Base-by-base conservation (phyloP, 30 jellyfish, hydroid and myxozoan species). In the Aurelia sp. region DNA sequence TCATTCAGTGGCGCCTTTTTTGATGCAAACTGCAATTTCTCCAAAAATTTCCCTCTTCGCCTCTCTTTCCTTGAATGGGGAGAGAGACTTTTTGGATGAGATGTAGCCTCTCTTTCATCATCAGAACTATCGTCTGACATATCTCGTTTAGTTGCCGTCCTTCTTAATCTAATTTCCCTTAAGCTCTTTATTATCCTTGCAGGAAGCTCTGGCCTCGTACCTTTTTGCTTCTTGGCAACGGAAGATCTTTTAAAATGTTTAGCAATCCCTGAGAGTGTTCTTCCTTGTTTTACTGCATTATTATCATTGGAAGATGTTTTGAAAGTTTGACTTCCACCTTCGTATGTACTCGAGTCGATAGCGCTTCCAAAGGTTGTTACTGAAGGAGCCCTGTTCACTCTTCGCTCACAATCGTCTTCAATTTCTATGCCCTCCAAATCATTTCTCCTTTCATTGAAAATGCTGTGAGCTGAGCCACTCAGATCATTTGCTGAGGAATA, bases 311-410 rank as follows among this genome's bases (percentile, higher is more conserved):
- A 67, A 53, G 51, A n/a, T 15, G 69, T 59, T 12, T 69, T 53
- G 57, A 18, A 76, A 19, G 7, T 81, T 30, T 71, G 76, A 13
- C 40, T 52, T 31, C 74, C 84, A 53, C 48, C 44, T 30, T 77
- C 94, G 8, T 65, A 74, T 5, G 76, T 70, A 72, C 97, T 85
- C 12, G 86, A 59, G 23, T 92, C 98, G 33, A 86, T 67, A 4
- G 88, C 98, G 47, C 95, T 92, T 53, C 79, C 83, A 74, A 92
- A 92, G 0, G 98, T 86, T 19, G 92, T 73, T 18, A 84, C 79
- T n/a, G 98, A 86, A 16, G 90, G 89, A 22, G 97, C 86, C 41
- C 82, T 73, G 11, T 58, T 18, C 19, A 33, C 4, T 9, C 12
- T 31, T 21, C 66, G 41, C 33, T 41, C 64, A 44, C 30, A 31